phyloP scores from a whole-genome alignment of 2,113 vertebrate genomes.

The Myxocyprinus asiaticus region DNA sequence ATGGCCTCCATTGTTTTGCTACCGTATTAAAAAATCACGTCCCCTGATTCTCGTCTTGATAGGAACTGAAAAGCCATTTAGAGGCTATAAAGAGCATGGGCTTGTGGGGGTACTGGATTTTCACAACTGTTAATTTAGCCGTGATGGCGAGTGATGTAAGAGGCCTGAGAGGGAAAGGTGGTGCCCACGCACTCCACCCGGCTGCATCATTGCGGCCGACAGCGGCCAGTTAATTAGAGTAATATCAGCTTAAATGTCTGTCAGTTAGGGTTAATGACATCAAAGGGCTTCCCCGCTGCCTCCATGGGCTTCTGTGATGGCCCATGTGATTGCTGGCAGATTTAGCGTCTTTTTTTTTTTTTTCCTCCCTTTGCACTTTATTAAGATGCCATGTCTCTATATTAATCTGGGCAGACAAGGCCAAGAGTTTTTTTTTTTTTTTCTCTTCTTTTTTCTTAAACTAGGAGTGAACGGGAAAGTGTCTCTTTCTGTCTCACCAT shows the following conservation, averaged over 20 bases:
- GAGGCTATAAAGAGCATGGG: constrained; percentile 66
- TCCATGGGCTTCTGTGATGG: constrained; percentile 64
- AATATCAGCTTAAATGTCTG: constrained; percentile 77
- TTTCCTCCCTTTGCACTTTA: constrained; percentile 53
- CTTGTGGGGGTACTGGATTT: constrained; percentile 69
- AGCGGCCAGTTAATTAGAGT: constrained; percentile 78
- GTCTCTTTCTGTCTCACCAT: background rate
- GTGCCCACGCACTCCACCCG: constrained; percentile 7
- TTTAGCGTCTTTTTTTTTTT: constrained; percentile 27
- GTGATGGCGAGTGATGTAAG: constrained; percentile 65
- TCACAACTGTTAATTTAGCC: constrained; percentile 83
- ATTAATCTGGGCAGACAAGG: constrained; percentile 55
- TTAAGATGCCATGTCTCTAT: constrained; percentile 58
- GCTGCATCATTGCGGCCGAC: constrained; percentile 68
- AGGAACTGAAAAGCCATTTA: constrained; percentile 81
- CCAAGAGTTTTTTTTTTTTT: constrained; percentile 30
- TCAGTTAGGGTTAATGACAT: constrained; percentile 78
- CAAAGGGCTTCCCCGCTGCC: constrained; percentile 65
- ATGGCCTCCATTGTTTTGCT: constrained; percentile 81
- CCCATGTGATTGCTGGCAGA: constrained; percentile 54
- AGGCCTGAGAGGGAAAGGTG: constrained; percentile 46
- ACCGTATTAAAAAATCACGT: constrained; percentile 78
- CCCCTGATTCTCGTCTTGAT: constrained; percentile 76
- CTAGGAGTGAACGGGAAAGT: background rate
- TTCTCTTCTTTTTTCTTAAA: background rate